phyloP scores from a whole-genome alignment of 2,113 vertebrate species.

The Osmerus eperlanus region DNA sequence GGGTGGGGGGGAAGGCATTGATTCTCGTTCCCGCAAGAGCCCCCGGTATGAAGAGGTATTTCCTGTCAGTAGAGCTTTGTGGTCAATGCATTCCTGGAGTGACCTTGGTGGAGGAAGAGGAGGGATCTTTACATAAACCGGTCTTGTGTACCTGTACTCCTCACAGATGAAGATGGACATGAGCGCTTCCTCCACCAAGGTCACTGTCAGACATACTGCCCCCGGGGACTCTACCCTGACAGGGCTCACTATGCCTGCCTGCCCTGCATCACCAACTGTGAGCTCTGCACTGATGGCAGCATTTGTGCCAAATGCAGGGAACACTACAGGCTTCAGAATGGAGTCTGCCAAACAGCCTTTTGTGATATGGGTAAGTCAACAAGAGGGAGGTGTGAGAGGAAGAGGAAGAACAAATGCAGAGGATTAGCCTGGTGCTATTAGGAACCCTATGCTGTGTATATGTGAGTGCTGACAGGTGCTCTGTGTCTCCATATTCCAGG shows the following conservation, averaged over 20 bases:
- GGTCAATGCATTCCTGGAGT: conserved; percentile 17
- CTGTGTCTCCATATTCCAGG: conserved; percentile 57
- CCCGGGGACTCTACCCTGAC: conserved; percentile 71
- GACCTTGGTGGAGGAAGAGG: conserved; percentile 21
- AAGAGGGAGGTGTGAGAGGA: not conserved
- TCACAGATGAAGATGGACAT: conserved; percentile 72
- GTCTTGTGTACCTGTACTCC: conserved; percentile 21
- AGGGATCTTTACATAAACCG: conserved; percentile 22
- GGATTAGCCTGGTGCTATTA: too few relatives aligned
- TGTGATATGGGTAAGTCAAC: conserved; percentile 60
- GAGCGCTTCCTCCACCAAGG: conserved; percentile 75
- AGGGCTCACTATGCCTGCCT: conserved; percentile 70
- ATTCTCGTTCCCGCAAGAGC: conserved; percentile 28
- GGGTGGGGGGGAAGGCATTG: conserved; percentile 11
- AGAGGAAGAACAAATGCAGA: not conserved
- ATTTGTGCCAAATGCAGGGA: conserved; percentile 77
- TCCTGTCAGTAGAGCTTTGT: conserved; percentile 11
- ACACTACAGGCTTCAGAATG: conserved; percentile 72
- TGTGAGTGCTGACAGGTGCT: too few relatives aligned
- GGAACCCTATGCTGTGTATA: not conserved
- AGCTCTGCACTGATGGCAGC: conserved; percentile 73
- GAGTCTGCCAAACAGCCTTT: conserved; percentile 64
- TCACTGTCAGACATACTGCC: conserved; percentile 74
- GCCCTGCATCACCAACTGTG: conserved; percentile 75
- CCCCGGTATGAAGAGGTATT: not conserved